Evolutionary conservation across 1,140 invertebrate species (phyloP).

Genomic region (Microvelia longipes): DNA sequence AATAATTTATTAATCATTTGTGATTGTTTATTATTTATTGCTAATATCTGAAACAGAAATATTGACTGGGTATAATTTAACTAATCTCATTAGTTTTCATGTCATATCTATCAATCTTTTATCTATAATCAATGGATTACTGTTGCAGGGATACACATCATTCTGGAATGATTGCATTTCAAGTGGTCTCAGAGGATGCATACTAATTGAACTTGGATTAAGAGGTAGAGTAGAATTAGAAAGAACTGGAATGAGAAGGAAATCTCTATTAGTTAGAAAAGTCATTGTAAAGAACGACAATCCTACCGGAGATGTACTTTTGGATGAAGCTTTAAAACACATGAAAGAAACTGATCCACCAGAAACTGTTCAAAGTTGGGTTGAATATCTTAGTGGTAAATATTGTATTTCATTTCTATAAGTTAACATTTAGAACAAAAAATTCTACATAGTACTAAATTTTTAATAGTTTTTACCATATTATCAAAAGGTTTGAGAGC

Average conservation of each 20-base stretch:
- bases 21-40: too few relatives aligned
- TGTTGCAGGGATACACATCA: conserved; percentile 89
- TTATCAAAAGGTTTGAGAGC: background rate
- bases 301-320: conserved; percentile 90
- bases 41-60: too few relatives aligned
- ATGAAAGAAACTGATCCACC: conserved; percentile 93
- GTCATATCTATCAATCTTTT: too few relatives aligned
- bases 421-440: background rate
- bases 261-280: conserved; percentile 73
- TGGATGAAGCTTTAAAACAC: conserved; percentile 97
- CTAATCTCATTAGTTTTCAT: too few relatives aligned
- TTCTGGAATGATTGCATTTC: conserved; percentile 99
- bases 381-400: conserved; percentile 96
- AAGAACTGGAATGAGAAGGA: conserved; percentile 86
- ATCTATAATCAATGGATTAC: too few relatives aligned
- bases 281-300: conserved; percentile 66
- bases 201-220: conserved; percentile 90
- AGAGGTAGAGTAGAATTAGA: conserved; percentile 90
- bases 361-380: conserved; percentile 97
- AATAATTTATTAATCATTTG: too few relatives aligned
- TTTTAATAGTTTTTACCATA: too few relatives aligned
- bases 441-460: too few relatives aligned
- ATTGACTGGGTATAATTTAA: too few relatives aligned
- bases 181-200: conserved; percentile 92
- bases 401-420: conserved; percentile 18